These are phyloP conservation scores for Chrysolina haemoptera DNA, from an alignment of 2,888 invertebrate genomes.

Conservation along the genomic window DNA sequence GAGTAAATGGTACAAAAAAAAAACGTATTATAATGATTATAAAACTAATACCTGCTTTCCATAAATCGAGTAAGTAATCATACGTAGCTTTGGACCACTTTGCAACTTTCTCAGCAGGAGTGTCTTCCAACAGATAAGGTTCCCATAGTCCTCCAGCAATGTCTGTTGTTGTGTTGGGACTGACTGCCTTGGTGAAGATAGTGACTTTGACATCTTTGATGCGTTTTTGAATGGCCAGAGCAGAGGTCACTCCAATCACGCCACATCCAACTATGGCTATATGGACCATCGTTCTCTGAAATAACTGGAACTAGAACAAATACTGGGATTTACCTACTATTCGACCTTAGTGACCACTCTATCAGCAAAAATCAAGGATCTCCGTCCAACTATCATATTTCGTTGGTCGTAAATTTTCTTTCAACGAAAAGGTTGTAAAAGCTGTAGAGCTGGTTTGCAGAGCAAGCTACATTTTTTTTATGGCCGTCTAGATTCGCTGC, in stretches of 20 bases:
- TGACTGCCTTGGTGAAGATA: constrained; percentile 77
- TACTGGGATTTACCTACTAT: too few species aligned
- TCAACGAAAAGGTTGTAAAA: too few species aligned
- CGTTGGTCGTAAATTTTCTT: too few species aligned
- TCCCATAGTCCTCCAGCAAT: constrained; percentile 85
- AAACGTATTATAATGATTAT: too few species aligned
- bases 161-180: constrained; percentile 84
- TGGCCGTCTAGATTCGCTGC: too few species aligned
- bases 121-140: constrained; percentile 77
- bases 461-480: too few species aligned
- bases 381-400: too few species aligned
- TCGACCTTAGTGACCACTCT: too few species aligned
- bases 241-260: constrained; percentile 80
- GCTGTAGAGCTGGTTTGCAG: too few species aligned
- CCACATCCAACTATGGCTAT: constrained; percentile 82
- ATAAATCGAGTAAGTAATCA: constrained; percentile 73
- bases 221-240: constrained; percentile 77
- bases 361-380: too few species aligned
- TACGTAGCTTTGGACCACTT: constrained; percentile 79
- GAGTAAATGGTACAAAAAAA: too few species aligned
- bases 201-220: constrained; percentile 73
- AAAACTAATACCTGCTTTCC: constrained; percentile 71
- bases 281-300: not conserved
- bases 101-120: constrained; percentile 72
- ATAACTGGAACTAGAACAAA: too few species aligned